These are phyloP conservation scores for Aplysina aerophoba DNA, from an alignment of 37 sponge, comb jelly and placozoan species.

Conservation along the genomic window DNA sequence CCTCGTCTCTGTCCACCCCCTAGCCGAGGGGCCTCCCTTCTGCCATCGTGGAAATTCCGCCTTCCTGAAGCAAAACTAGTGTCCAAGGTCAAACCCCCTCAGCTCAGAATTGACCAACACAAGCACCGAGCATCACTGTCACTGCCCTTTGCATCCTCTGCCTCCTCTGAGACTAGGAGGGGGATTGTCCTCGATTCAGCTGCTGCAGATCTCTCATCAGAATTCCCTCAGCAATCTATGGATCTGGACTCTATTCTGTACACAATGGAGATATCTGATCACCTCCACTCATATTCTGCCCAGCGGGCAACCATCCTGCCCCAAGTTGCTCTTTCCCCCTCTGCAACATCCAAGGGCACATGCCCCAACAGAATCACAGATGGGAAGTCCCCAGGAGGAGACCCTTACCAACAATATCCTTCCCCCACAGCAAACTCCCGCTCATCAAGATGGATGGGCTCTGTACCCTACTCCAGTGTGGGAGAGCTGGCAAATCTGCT, in stretches of 20 bases:
- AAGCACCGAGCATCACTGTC: background rate
- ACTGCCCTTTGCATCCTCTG: background rate
- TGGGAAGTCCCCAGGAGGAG: too few relatives aligned
- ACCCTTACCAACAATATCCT: too few relatives aligned
- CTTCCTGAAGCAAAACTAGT: background rate
- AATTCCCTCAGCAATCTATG: slow-evolving; percentile 17
- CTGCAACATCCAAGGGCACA: background rate
- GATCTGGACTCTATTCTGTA: slow-evolving; percentile 8
- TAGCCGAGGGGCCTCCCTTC: slow-evolving; percentile 57
- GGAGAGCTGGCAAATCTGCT: slow-evolving; percentile 18
- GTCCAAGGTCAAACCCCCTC: background rate
- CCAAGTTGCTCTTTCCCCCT: background rate
- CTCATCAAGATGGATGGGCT: background rate
- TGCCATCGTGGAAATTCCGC: slow-evolving; percentile 18
- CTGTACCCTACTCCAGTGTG: background rate
- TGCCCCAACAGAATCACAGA: too few relatives aligned
- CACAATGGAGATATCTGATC: slow-evolving; percentile 23
- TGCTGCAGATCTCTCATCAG: background rate
- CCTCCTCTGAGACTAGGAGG: background rate
- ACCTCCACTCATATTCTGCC: background rate
- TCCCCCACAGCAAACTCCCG: too few relatives aligned
- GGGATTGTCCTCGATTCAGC: slow-evolving; percentile 21
- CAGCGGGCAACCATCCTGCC: slow-evolving; percentile 1
- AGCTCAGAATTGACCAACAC: background rate
- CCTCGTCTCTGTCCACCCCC: slow-evolving; percentile 50